A percentile compares a stretch with the other conserved stretches of the same genome.
These are phyloP conservation scores for Saccostrea cuccullata DNA, from an alignment of 1,140 invertebrate species.

Conservation along the genomic window DNA sequence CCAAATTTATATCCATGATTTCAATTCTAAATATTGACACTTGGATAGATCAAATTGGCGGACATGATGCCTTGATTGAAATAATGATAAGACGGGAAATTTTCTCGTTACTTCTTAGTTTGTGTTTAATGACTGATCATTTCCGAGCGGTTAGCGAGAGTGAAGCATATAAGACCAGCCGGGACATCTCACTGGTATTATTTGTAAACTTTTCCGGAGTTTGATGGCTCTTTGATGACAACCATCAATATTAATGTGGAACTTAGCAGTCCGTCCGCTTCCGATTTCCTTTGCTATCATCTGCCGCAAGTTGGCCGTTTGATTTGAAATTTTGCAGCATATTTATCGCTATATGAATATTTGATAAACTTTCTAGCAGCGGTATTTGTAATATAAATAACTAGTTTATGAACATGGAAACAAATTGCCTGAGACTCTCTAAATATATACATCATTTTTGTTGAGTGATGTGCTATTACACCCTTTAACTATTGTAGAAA, in stretches of 20 bases:
- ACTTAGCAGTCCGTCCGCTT: constrained; percentile 25
- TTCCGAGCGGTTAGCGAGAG: neutral
- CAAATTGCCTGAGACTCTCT: constrained; percentile 18
- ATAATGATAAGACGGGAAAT: constrained; percentile 28
- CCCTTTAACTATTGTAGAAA: neutral
- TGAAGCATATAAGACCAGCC: constrained; percentile 16
- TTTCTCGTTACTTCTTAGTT: constrained; percentile 3
- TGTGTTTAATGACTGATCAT: constrained; percentile 17
- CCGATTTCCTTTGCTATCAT: constrained; percentile 35
- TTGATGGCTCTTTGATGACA: constrained; percentile 35
- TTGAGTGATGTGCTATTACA: neutral
- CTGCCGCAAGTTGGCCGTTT: constrained; percentile 28
- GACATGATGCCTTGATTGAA: constrained; percentile 1
- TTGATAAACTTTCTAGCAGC: constrained; percentile 21
- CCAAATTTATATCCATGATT: constrained; percentile 36
- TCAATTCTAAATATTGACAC: constrained; percentile 34
- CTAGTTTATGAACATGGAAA: neutral
- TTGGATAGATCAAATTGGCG: neutral
- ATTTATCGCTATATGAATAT: constrained; percentile 36
- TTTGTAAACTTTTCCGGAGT: constrained; percentile 33
- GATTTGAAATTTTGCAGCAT: constrained; percentile 34
- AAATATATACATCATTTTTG: constrained; percentile 35
- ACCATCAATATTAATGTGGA: constrained; percentile 34
- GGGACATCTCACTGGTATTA: constrained; percentile 18
- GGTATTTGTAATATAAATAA: constrained; percentile 30